Conservation (phyloP, 1,140 invertebrate genomes). For the Geopemphigus sp. region DNA sequence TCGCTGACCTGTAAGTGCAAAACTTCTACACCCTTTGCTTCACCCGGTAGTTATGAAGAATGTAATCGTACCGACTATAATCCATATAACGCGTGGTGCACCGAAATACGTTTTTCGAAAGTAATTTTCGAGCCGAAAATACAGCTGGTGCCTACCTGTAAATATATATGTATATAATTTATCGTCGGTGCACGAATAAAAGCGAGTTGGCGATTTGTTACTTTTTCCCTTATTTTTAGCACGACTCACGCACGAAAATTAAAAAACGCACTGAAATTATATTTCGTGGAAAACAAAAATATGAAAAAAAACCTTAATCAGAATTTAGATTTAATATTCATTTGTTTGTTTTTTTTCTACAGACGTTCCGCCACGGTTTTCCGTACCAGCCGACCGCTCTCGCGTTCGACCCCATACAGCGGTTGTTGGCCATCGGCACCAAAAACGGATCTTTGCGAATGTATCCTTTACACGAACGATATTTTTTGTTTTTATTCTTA, state of each 20-base stretch:
- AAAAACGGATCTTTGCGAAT: constrained; percentile 92
- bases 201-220: not conserved
- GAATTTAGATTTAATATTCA: not conserved
- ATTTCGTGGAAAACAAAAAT: not conserved
- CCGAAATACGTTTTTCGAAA: too few relatives aligned
- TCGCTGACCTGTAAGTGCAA: too few relatives aligned
- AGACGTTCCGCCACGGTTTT: constrained; percentile 98
- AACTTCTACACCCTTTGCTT: too few relatives aligned
- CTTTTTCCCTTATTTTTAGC: not conserved
- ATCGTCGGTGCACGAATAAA: not conserved
- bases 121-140: too few relatives aligned
- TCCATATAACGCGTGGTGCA: too few relatives aligned
- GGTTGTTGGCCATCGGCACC: constrained; percentile 92
- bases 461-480: constrained; percentile 75
- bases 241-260: not conserved
- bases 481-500: not conserved
- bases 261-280: not conserved
- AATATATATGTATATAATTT: not conserved
- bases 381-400: constrained; percentile 94
- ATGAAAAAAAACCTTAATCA: constrained; percentile 9
- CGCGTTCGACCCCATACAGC: constrained; percentile 97
- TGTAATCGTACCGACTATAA: too few relatives aligned
- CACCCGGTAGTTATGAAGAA: too few relatives aligned
- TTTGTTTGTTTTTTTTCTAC: constrained; percentile 62
- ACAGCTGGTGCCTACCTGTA: not conserved